These are phyloP conservation scores for Marisa cornuarietis DNA, from an alignment of 1,140 invertebrate species.

Conservation along the genomic window DNA sequence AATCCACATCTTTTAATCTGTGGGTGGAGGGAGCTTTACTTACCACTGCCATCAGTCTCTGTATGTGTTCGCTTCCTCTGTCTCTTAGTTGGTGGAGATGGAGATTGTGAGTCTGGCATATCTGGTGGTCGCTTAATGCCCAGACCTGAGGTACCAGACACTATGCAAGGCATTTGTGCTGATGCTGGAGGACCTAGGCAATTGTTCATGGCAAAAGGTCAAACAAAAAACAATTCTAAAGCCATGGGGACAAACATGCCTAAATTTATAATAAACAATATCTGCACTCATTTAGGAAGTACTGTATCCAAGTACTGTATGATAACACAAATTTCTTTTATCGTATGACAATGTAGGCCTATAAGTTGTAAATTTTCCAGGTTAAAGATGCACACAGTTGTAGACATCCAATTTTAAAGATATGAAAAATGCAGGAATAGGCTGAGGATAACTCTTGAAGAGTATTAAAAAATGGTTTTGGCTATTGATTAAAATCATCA, in stretches of 20 bases:
- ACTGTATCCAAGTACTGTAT: too few species aligned
- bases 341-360: too few species aligned
- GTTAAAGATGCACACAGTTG: too few species aligned
- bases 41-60: conserved; percentile 7
- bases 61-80: neutral
- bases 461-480: too few species aligned
- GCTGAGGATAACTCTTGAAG: too few species aligned
- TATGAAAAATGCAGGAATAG: too few species aligned
- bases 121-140: conserved; percentile 11
- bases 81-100: conserved; percentile 5
- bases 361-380: too few species aligned
- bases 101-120: neutral
- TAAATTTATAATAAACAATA: neutral
- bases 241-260: neutral
- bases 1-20: too few species aligned
- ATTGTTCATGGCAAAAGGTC: neutral
- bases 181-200: neutral
- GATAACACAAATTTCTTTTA: too few species aligned
- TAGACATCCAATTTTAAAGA: too few species aligned
- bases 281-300: neutral
- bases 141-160: conserved; percentile 20
- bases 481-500: too few species aligned
- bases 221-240: too few species aligned
- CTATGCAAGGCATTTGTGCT: neutral
- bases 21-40: neutral